phyloP scores from a whole-genome alignment of 2,797 vertebrate genomes.

The Eospalax fontanierii region DNA sequence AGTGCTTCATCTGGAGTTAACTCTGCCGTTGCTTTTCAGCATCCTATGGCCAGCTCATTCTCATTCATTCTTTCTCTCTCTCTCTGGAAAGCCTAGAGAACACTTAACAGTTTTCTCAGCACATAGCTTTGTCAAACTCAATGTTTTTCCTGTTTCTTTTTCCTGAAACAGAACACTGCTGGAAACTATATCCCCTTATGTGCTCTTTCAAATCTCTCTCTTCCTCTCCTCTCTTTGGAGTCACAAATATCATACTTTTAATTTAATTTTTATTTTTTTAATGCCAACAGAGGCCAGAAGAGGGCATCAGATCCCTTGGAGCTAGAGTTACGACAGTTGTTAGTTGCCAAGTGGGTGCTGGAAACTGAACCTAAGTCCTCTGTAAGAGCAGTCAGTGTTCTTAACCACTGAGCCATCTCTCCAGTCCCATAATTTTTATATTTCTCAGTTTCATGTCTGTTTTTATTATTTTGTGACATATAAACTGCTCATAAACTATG shows the following conservation, averaged over 20 bases:
- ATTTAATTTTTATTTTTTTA: too few species aligned
- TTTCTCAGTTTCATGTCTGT: neutral
- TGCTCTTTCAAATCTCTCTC: neutral
- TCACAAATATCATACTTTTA: neutral
- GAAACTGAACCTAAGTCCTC: too few species aligned
- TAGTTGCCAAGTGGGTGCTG: too few species aligned
- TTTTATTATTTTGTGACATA: neutral
- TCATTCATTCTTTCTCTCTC: neutral
- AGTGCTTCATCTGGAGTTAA: neutral
- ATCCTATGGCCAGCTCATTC: neutral
- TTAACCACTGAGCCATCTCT: too few species aligned
- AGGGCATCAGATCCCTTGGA: too few species aligned
- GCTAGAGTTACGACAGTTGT: too few species aligned
- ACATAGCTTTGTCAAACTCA: neutral
- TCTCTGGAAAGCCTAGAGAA: neutral
- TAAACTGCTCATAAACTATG: neutral
- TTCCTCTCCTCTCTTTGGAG: neutral
- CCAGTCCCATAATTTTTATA: neutral
- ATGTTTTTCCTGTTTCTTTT: neutral
- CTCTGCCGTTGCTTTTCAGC: neutral
- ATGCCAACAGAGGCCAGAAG: too few species aligned
- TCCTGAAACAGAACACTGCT: neutral
- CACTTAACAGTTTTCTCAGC: neutral
- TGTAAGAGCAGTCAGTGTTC: too few species aligned
- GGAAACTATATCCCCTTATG: neutral